Evolutionary conservation across 2,797 vertebrate species (phyloP), one percentile per base, ranked within the genome.

Genomic region (Lerista edwardsae): DNA sequence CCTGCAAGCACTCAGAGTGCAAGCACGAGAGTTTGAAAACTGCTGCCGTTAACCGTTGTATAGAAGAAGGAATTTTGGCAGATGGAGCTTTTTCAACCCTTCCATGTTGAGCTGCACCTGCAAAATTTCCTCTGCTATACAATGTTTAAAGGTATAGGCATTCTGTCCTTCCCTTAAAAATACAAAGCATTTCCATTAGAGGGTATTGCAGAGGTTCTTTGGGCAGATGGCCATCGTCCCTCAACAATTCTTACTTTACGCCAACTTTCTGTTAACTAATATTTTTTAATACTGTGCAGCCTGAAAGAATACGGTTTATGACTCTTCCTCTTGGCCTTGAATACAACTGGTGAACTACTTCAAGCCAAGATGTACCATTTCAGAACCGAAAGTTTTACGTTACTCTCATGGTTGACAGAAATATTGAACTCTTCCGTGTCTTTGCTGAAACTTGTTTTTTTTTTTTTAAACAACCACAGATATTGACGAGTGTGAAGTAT

Each of bases 401-500:
- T 73, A 39, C 2, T 62, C 1, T 25, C 31, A 64, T 71, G 7
- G 8, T 65, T n/a, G 78, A 15, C 21, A n/a, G n/a, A 41, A n/a
- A 34, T n/a, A 25, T 25, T 71, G 27, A 25, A 62, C 31, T 23
- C n/a, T 6, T 80, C 7, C 59, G 47, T 79, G 25, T 36, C 87
- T 51, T 73, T 82, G 39, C 82, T 91, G 74, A 73, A 3, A 75
- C 87, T 59, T n/a, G n/a, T n/a, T 75, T 86, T 51, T 92, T 83
- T 92, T 90, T 79, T 87, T 88, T 92, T 85, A 39, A 61, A 34
- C 12, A 36, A 39, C 83, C 80, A 85, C 93, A 99, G 98, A 99
- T 93, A 98, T 99, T 92, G 97, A 99, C 69, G 98, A 99, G 93
- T 99, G 98, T 95, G 96, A 97, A 86, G 97, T 99, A 86, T 99